A percentile compares a stretch with the other conserved stretches of the same genome.
phyloP scores from a whole-genome alignment of 2,888 invertebrate genomes.

The Caenorhabditis uteleia region DNA sequence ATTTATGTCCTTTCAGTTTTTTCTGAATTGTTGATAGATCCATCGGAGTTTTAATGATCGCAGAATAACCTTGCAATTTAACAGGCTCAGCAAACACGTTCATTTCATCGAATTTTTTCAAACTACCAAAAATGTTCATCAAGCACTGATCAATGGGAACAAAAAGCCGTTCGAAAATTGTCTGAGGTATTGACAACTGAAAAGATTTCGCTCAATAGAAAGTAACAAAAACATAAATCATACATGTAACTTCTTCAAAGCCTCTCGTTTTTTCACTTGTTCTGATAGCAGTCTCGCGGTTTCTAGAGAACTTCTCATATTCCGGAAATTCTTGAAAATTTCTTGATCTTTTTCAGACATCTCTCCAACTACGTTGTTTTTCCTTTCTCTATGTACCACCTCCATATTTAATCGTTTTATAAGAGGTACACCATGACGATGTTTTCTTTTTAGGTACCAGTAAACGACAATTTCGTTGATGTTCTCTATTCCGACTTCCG shows the following conservation, averaged over 20 bases:
- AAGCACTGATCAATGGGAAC: constrained; percentile 1
- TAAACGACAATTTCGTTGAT: constrained; percentile 89
- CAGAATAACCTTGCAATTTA: constrained; percentile 81
- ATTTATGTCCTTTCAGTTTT: neutral
- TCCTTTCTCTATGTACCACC: neutral
- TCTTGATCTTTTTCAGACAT: constrained; percentile 11
- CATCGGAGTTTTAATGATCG: constrained; percentile 85
- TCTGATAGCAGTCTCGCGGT: constrained; percentile 89
- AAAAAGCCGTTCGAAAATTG: constrained; percentile 6
- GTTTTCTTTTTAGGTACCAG: constrained; percentile 94
- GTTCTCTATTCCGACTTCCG: constrained; percentile 30
- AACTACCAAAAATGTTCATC: neutral
- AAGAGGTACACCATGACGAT: constrained; percentile 92
- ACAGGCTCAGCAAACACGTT: constrained; percentile 59
- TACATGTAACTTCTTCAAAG: constrained; percentile 77
- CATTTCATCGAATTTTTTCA: constrained; percentile 5
- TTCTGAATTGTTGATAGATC: constrained; percentile 75
- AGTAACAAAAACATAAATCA: constrained; percentile 1
- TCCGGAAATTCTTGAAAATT: constrained; percentile 77
- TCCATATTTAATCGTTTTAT: constrained; percentile 81
- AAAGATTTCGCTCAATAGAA: neutral
- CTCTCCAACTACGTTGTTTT: neutral
- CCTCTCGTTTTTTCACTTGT: constrained; percentile 91
- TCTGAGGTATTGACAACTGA: neutral
- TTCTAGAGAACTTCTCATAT: constrained; percentile 90